Evolutionary conservation across 2,888 invertebrate species (phyloP).

Genomic region (Ctena decussata): DNA sequence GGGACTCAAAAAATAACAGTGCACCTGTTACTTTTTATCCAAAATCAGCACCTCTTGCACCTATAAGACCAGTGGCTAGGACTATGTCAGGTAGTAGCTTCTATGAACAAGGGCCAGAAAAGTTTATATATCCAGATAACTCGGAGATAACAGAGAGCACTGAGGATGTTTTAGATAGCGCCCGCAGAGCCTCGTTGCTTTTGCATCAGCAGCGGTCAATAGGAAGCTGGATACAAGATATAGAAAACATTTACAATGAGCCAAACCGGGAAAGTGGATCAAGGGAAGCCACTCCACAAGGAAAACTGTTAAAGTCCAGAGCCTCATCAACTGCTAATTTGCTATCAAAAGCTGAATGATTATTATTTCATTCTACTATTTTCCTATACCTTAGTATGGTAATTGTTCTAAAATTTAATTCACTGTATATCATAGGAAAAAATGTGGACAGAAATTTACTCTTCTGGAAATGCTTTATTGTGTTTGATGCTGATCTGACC

Average conservation of each 20-base stretch:
- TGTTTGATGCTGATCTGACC: no score
- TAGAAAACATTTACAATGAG: neutral
- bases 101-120: constrained; percentile 46
- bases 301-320: neutral
- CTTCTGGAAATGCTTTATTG: no score
- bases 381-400: no score
- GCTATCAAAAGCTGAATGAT: neutral
- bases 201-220: neutral
- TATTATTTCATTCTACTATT: no score
- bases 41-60: neutral
- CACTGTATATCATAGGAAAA: no score
- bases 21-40: constrained; percentile 1
- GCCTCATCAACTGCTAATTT: neutral
- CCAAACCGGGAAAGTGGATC: neutral
- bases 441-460: no score
- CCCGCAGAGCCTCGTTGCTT: neutral
- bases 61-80: neutral
- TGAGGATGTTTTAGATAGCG: neutral
- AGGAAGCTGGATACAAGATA: constrained; percentile 1
- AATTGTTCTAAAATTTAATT: no score
- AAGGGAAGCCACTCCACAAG: neutral
- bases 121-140: constrained; percentile 57
- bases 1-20: neutral
- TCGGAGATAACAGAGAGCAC: neutral
- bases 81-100: constrained; percentile 3